Conservation (phyloP, 2,888 invertebrate species). For the Acronicta alni region DNA sequence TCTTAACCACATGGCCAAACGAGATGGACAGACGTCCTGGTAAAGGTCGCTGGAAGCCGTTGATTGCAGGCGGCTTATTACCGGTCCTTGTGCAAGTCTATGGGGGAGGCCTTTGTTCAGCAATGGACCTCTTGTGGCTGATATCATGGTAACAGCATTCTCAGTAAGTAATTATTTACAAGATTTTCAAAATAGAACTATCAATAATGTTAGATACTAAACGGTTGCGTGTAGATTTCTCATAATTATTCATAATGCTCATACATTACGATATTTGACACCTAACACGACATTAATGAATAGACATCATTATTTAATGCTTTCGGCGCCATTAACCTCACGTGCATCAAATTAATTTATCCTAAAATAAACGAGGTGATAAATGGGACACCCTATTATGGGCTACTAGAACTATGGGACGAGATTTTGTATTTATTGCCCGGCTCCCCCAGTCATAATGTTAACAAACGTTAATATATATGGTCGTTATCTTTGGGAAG, state of each 20-base stretch:
- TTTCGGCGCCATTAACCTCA: slow-evolving; percentile 50
- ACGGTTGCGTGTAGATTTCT: slow-evolving; percentile 22
- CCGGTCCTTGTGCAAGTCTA: too few species aligned
- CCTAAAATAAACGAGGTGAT: slow-evolving; percentile 49
- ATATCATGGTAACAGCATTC: too few species aligned
- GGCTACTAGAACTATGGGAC: slow-evolving; percentile 10
- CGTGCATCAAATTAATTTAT: slow-evolving; percentile 46
- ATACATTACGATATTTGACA: slow-evolving; percentile 35
- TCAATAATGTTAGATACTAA: neutral
- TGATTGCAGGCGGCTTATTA: too few species aligned
- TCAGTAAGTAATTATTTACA: neutral
- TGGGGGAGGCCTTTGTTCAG: too few species aligned
- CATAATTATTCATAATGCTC: too few species aligned
- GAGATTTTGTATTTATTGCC: slow-evolving; percentile 12
- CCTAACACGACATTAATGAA: slow-evolving; percentile 34
- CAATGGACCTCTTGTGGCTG: too few species aligned
- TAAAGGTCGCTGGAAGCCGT: too few species aligned
- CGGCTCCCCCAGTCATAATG: slow-evolving; percentile 7
- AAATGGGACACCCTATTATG: slow-evolving; percentile 44
- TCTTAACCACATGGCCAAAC: too few species aligned
- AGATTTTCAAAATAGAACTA: too few species aligned
- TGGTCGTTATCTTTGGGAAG: neutral
- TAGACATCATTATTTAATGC: slow-evolving; percentile 37
- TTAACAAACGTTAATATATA: neutral
- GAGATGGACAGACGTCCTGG: too few species aligned